phyloP scores from a whole-genome alignment of 2,113 vertebrate genomes.

The Ellobius talpinus region DNA sequence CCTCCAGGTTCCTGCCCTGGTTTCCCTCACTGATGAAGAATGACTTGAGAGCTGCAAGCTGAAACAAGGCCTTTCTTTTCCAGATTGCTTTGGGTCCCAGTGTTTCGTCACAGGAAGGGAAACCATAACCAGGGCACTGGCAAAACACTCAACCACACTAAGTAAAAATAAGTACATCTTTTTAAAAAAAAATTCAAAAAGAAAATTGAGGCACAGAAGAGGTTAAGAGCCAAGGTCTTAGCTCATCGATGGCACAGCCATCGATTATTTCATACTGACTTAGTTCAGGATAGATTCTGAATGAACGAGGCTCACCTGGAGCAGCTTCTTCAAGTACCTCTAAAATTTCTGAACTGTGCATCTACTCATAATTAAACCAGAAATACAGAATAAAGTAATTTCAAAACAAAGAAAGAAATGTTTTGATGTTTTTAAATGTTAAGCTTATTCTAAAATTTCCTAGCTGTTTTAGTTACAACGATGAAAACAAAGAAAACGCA shows the following conservation, averaged over 20 bases:
- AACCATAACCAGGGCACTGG: neutral
- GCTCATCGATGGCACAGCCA: neutral
- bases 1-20: neutral
- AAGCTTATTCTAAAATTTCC: neutral
- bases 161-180: neutral
- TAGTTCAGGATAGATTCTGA: neutral
- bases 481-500: neutral
- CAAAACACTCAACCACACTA: neutral
- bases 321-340: neutral
- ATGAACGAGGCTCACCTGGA: neutral
- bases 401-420: constrained; percentile 13
- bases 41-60: neutral
- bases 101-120: neutral
- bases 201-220: neutral
- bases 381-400: neutral
- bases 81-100: neutral
- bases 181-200: no score
- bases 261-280: neutral
- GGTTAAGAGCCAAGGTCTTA: neutral
- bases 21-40: neutral
- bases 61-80: neutral
- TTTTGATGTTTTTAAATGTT: constrained; percentile 21
- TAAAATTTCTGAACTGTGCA: neutral
- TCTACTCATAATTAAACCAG: neutral
- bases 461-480: constrained; percentile 19